Percentiles rank a stretch among this genome's conserved stretches.
Evolutionary conservation across 2,888 invertebrate genomes (phyloP).

Genomic region (Rutpela maculata): DNA sequence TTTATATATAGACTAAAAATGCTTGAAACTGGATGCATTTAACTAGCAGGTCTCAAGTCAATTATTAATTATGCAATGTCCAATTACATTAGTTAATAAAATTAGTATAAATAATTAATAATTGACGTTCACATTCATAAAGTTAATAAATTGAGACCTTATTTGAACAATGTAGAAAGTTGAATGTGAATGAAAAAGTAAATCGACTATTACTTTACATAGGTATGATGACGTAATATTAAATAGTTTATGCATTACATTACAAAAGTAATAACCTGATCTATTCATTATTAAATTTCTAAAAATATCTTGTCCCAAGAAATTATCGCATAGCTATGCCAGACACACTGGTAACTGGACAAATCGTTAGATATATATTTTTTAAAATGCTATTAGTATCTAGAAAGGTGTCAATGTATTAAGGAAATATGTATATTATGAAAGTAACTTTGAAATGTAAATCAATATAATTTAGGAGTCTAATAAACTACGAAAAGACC

Average conservation of each 20-base stretch:
- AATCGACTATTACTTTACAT: not conserved
- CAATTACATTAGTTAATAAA: not conserved
- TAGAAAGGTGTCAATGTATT: too few species aligned
- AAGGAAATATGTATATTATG: too few species aligned
- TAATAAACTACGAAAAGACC: too few species aligned
- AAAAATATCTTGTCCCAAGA: not conserved
- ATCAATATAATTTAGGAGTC: too few species aligned
- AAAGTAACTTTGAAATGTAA: too few species aligned
- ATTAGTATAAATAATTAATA: not conserved
- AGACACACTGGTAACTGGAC: too few species aligned
- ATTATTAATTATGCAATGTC: not conserved
- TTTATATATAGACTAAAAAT: too few species aligned
- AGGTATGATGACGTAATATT: not conserved
- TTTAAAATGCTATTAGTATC: too few species aligned
- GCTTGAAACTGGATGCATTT: too few species aligned
- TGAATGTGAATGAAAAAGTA: not conserved
- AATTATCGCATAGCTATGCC: too few species aligned
- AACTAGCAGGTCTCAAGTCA: not conserved
- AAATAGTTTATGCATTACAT: not conserved
- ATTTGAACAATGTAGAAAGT: not conserved
- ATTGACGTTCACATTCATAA: not conserved
- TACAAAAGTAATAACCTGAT: not conserved
- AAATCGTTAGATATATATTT: too few species aligned
- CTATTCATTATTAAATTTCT: not conserved
- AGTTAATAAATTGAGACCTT: not conserved